These are phyloP conservation scores for Myioborus miniatus DNA, from an alignment of 2,797 vertebrate species.

Conservation along the genomic window DNA sequence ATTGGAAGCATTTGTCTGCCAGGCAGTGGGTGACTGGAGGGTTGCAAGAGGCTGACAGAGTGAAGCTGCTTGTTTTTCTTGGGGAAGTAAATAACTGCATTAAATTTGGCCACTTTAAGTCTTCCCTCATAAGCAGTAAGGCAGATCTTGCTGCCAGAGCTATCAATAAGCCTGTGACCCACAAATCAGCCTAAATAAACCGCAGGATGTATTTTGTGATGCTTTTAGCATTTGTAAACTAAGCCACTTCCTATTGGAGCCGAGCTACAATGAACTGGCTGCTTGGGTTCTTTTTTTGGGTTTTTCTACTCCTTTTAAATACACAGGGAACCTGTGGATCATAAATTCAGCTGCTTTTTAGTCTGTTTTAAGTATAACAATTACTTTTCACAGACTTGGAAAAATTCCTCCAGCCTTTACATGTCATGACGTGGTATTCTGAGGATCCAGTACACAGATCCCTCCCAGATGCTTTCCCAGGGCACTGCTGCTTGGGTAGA, in stretches of 20 bases:
- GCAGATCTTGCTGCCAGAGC: background rate
- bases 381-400: background rate
- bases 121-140: background rate
- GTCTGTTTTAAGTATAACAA: background rate
- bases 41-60: background rate
- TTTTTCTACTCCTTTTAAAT: background rate
- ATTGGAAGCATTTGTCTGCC: rapidly evolving
- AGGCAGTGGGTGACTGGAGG: background rate
- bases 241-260: background rate
- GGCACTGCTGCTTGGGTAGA: rapidly evolving
- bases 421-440: background rate
- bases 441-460: rapidly evolving
- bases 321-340: background rate
- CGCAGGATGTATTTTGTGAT: rapidly evolving
- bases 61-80: background rate
- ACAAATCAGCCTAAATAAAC: background rate
- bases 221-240: background rate
- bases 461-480: background rate
- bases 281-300: background rate
- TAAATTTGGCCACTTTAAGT: background rate
- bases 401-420: background rate
- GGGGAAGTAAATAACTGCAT: background rate
- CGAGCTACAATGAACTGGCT: background rate
- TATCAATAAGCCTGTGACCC: background rate
- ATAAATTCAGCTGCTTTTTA: background rate